Conservation (phyloP, 2,113 vertebrate species). For the Arvicanthis niloticus region DNA sequence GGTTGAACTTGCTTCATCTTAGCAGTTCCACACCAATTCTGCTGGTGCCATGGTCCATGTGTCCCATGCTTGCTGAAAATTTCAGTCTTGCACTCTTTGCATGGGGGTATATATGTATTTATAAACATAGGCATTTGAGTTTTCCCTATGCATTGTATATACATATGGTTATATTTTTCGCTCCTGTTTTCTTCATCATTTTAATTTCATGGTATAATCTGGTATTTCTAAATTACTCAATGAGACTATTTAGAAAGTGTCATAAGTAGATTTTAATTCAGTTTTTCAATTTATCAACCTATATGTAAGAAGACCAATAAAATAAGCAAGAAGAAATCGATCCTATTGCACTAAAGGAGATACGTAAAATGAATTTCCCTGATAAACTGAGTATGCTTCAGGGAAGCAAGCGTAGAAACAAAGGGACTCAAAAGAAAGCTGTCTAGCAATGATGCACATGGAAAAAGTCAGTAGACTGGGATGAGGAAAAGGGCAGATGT, state of each 20-base stretch:
- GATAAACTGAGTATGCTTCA: background rate
- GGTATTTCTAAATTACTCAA: conserved; percentile 27
- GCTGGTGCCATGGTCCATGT: too few relatives aligned
- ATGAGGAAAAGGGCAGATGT: background rate
- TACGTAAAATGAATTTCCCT: conserved; percentile 18
- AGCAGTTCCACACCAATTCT: too few relatives aligned
- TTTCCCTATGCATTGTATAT: background rate
- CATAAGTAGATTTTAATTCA: conserved; percentile 2
- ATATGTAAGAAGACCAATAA: background rate
- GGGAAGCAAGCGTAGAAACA: background rate
- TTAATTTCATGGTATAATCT: conserved; percentile 42
- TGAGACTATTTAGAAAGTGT: background rate
- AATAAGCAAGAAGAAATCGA: background rate
- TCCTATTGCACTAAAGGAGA: background rate
- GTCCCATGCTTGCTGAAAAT: background rate
- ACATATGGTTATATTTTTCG: background rate
- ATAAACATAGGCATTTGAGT: background rate
- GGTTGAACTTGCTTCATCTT: too few relatives aligned
- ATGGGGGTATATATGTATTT: background rate
- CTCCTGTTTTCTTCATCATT: background rate
- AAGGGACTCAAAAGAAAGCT: background rate
- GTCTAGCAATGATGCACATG: background rate
- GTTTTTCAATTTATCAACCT: background rate
- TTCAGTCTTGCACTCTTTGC: background rate
- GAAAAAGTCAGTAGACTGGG: background rate